These are phyloP conservation scores for Amyelois transitella DNA, from an alignment of 1,140 invertebrate genomes.

Conservation along the genomic window DNA sequence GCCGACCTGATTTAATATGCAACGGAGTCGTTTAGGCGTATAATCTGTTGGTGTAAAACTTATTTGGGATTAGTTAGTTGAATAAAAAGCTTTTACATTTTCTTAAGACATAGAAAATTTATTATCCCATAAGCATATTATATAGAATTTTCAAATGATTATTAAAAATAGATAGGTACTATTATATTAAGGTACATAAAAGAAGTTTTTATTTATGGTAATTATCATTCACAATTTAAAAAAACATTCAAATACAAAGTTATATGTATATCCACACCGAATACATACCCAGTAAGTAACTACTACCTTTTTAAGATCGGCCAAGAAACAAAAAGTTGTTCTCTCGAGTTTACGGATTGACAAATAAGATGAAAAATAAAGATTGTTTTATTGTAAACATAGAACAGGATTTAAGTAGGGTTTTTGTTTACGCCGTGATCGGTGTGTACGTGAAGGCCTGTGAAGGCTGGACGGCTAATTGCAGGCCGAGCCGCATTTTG, in stretches of 20 bases:
- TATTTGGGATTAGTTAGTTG: slow-evolving; percentile 26
- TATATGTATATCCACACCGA: no score
- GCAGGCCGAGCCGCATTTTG: slow-evolving; percentile 66
- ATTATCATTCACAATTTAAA: no score
- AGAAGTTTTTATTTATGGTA: no score
- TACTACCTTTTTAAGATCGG: not conserved
- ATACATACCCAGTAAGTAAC: not conserved
- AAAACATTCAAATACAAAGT: no score
- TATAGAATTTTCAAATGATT: not conserved
- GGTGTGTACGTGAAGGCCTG: slow-evolving; percentile 53
- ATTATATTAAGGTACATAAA: no score
- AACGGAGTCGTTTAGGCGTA: slow-evolving; percentile 18
- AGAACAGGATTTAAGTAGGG: slow-evolving; percentile 55
- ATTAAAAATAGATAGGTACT: no score
- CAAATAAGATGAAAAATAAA: slow-evolving; percentile 28
- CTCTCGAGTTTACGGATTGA: slow-evolving; percentile 2
- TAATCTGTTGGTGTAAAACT: slow-evolving; percentile 30
- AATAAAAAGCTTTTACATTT: slow-evolving; percentile 3
- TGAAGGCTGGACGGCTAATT: slow-evolving; percentile 68
- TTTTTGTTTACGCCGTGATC: slow-evolving; percentile 53
- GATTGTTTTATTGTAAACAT: slow-evolving; percentile 37
- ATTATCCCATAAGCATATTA: no score
- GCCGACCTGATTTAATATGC: slow-evolving; percentile 41
- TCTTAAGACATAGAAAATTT: not conserved
- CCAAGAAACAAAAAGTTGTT: not conserved